These are phyloP conservation scores for Bucco capensis DNA, from an alignment of 2,113 vertebrate species.

Conservation along the genomic window DNA sequence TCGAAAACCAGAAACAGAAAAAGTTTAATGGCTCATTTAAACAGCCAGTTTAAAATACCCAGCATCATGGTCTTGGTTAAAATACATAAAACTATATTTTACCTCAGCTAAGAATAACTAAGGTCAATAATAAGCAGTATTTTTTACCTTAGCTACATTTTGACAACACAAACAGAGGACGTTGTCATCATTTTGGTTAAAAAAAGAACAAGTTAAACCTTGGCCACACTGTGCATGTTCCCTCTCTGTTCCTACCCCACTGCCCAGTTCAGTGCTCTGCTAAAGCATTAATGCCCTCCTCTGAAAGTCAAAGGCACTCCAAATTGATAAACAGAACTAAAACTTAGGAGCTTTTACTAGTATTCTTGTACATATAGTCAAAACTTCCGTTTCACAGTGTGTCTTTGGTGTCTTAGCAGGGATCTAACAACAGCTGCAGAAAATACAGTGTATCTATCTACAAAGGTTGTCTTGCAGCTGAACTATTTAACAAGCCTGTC, in stretches of 20 bases:
- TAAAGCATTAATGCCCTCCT: background rate
- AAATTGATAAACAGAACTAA: background rate
- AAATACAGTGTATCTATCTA: background rate
- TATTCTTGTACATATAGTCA: background rate
- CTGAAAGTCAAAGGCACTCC: background rate
- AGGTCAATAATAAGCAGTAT: background rate
- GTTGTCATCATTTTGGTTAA: background rate
- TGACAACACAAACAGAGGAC: background rate
- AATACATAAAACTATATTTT: background rate
- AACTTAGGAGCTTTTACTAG: background rate
- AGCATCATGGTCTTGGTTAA: background rate
- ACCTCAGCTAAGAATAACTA: background rate
- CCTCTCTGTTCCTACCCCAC: background rate
- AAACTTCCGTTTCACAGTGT: background rate
- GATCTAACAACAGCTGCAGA: background rate
- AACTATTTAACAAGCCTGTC: background rate
- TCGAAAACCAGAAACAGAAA: background rate
- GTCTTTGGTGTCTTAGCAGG: background rate
- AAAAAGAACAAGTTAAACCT: background rate
- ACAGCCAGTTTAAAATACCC: background rate
- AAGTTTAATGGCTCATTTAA: background rate
- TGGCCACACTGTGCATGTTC: accelerated
- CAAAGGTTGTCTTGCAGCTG: background rate
- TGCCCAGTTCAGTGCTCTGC: background rate
- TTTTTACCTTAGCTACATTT: background rate